phyloP scores from a whole-genome alignment of 2,113 vertebrate genomes.

The Origma solitaria region DNA sequence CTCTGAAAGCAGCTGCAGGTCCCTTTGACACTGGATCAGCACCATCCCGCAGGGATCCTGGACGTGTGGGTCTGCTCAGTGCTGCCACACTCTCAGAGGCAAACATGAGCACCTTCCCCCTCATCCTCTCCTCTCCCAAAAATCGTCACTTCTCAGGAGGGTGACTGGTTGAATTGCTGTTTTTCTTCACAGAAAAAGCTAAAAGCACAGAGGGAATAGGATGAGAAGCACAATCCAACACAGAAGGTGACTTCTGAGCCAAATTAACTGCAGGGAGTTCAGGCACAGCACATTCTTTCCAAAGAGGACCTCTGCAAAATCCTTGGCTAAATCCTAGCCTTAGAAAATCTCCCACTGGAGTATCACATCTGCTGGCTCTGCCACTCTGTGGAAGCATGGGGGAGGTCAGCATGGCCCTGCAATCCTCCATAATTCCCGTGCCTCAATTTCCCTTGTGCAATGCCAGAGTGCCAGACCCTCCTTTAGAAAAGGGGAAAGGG shows the following conservation, averaged over 20 bases:
- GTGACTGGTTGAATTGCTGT: neutral
- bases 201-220: neutral
- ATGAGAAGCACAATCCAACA: neutral
- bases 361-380: neutral
- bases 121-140: neutral
- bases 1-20: neutral
- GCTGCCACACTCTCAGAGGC: neutral
- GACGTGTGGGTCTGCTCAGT: neutral
- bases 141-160: neutral
- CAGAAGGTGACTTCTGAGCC: neutral
- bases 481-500: neutral
- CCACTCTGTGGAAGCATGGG: neutral
- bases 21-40: neutral
- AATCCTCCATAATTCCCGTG: rapidly evolving
- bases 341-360: neutral
- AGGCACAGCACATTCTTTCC: neutral
- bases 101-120: neutral
- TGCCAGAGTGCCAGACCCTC: rapidly evolving
- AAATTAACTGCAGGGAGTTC: neutral
- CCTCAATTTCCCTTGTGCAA: neutral
- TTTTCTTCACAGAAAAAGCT: neutral
- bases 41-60: neutral
- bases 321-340: neutral
- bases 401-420: neutral
- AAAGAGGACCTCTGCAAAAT: neutral